Evolutionary conservation across 2,888 invertebrate genomes (phyloP).

Genomic region (Cepaea hortensis): DNA sequence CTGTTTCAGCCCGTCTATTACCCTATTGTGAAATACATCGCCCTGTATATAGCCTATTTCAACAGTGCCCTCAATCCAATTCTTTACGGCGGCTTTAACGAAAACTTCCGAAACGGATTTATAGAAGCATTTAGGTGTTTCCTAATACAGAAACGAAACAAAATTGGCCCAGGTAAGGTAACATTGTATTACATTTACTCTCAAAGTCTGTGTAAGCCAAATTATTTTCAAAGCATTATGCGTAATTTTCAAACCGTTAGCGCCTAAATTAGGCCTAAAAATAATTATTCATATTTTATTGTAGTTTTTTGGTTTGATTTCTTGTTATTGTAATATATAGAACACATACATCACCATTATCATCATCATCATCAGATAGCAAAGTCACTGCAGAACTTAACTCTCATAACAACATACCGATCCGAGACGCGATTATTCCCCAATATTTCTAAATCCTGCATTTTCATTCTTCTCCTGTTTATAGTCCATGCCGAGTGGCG

Average conservation of each 20-base stretch:
- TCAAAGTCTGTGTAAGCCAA: no score
- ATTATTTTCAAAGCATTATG: no score
- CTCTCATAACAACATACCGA: no score
- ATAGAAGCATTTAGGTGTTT: conserved; percentile 62
- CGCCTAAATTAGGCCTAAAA: no score
- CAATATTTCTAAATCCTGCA: no score
- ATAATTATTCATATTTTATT: neutral
- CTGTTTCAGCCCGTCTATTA: conserved; percentile 58
- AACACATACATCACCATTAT: no score
- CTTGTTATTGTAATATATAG: neutral
- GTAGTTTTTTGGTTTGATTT: neutral
- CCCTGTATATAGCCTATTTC: conserved; percentile 65
- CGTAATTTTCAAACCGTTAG: no score
- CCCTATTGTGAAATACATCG: conserved; percentile 58
- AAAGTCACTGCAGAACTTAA: no score
- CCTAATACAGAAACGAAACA: conserved; percentile 57
- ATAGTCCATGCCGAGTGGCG: no score
- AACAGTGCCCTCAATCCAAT: conserved; percentile 69
- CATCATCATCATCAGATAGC: no score
- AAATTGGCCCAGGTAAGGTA: conserved; percentile 59
- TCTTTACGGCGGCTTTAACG: conserved; percentile 68
- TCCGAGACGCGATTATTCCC: no score
- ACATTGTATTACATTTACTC: neutral
- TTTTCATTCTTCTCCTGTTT: no score
- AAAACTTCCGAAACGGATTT: conserved; percentile 68